Evolutionary conservation across 2,888 invertebrate genomes (phyloP).

Genomic region (Pheosia tremula): DNA sequence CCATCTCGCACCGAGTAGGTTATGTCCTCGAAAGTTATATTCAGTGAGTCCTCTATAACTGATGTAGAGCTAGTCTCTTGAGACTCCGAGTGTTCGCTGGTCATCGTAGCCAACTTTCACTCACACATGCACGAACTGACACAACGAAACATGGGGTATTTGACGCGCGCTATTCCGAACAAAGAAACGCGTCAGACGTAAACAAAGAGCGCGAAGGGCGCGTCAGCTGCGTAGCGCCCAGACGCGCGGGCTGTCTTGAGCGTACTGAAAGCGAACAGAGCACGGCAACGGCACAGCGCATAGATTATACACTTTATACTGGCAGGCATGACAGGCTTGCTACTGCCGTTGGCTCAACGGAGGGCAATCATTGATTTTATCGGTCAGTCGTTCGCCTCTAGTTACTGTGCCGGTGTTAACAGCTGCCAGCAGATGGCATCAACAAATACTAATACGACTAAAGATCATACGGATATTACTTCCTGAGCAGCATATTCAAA

Average conservation of each 20-base stretch:
- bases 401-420: constrained; percentile 49
- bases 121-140: constrained; percentile 31
- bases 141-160: constrained; percentile 16
- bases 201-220: constrained; percentile 61
- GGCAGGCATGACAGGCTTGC: neutral
- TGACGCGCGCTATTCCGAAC: constrained; percentile 48
- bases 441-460: constrained; percentile 17
- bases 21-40: constrained; percentile 88
- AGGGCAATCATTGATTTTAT: constrained; percentile 35
- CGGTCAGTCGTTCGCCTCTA: constrained; percentile 74
- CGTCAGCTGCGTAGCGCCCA: constrained; percentile 46
- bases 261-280: constrained; percentile 25
- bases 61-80: constrained; percentile 72
- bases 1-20: constrained; percentile 86
- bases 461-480: too few relatives aligned
- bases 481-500: too few relatives aligned
- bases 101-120: constrained; percentile 63
- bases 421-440: constrained; percentile 45
- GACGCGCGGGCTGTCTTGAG: constrained; percentile 39
- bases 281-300: neutral
- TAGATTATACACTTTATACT: neutral
- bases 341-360: constrained; percentile 4
- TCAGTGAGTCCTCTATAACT: constrained; percentile 77
- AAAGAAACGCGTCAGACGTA: constrained; percentile 65
- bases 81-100: constrained; percentile 66